A percentile compares a stretch with the other conserved stretches of the same genome.
phyloP scores from a whole-genome alignment of 2,888 invertebrate genomes.

The Blastobasis lacticolella region DNA sequence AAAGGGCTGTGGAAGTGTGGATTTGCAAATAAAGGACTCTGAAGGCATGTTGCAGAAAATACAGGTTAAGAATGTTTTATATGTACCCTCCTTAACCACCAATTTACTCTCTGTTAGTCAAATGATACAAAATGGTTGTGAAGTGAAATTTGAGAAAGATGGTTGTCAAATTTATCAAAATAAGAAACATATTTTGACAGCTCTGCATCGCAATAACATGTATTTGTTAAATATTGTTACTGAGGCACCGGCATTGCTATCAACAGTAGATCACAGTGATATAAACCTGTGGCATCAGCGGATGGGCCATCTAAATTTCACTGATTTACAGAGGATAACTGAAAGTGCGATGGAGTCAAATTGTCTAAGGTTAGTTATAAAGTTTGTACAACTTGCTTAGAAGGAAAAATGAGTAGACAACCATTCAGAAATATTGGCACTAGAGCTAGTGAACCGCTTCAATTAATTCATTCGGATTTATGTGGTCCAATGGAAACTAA shows the following conservation, averaged over 20 bases:
- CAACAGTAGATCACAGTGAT: neutral
- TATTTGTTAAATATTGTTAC: neutral
- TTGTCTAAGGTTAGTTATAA: constrained; percentile 7
- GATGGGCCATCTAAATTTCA: neutral
- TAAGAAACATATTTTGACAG: neutral
- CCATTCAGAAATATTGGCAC: constrained; percentile 6
- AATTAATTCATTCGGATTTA: neutral
- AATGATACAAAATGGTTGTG: constrained; percentile 9
- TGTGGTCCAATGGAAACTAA: constrained; percentile 5
- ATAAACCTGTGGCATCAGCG: constrained; percentile 6
- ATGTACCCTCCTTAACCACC: constrained; percentile 10
- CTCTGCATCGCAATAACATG: neutral
- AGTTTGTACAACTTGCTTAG: constrained; percentile 6
- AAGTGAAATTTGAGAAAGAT: constrained; percentile 8
- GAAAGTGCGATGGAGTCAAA: constrained; percentile 3
- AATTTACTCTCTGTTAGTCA: constrained; percentile 14
- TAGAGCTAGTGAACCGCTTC: constrained; percentile 5
- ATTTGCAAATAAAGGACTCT: neutral
- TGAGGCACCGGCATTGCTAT: neutral
- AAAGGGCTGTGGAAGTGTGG: neutral
- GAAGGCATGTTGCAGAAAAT: neutral
- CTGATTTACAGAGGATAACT: neutral
- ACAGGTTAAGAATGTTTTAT: constrained; percentile 10
- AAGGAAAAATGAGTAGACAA: constrained; percentile 7
- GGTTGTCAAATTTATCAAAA: constrained; percentile 7